These are phyloP conservation scores for Polia nebulosa DNA, from an alignment of 2,888 invertebrate species.

Conservation along the genomic window DNA sequence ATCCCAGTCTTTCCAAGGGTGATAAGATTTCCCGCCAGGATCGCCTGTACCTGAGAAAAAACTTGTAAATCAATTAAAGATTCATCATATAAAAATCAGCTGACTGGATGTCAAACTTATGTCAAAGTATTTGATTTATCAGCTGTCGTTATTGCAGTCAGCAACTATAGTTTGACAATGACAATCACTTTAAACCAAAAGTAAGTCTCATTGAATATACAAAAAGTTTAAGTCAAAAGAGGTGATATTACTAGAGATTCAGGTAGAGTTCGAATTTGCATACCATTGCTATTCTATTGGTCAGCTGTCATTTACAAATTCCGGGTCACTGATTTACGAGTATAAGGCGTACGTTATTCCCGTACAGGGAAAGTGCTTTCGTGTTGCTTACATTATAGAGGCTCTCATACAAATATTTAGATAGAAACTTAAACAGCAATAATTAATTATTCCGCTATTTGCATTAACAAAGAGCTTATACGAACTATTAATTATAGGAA, in stretches of 20 bases:
- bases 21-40: conserved; percentile 83
- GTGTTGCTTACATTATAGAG: conserved; percentile 27
- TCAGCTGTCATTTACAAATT: conserved; percentile 64
- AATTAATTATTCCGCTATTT: conserved; percentile 24
- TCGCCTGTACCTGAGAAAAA: conserved; percentile 78
- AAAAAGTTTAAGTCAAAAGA: conserved; percentile 10
- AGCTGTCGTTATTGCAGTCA: not conserved
- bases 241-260: conserved; percentile 43
- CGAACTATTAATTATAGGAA: conserved; percentile 38
- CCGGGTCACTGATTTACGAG: conserved; percentile 63
- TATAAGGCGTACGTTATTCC: conserved; percentile 54
- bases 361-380: conserved; percentile 28
- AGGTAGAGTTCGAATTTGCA: conserved; percentile 59
- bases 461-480: conserved; percentile 24
- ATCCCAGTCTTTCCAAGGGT: conserved; percentile 94
- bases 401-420: not conserved
- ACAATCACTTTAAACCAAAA: not conserved
- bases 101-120: not conserved
- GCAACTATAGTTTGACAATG: not conserved
- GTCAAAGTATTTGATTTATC: conserved; percentile 3
- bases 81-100: not conserved
- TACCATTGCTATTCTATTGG: conserved; percentile 56
- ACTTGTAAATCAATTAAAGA: not conserved
- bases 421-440: not conserved
- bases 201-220: not conserved